A percentile compares a stretch with the other conserved stretches of the same genome.
Evolutionary conservation across 2,113 vertebrate species (phyloP).

Genomic region (Megaceryle torquata): DNA sequence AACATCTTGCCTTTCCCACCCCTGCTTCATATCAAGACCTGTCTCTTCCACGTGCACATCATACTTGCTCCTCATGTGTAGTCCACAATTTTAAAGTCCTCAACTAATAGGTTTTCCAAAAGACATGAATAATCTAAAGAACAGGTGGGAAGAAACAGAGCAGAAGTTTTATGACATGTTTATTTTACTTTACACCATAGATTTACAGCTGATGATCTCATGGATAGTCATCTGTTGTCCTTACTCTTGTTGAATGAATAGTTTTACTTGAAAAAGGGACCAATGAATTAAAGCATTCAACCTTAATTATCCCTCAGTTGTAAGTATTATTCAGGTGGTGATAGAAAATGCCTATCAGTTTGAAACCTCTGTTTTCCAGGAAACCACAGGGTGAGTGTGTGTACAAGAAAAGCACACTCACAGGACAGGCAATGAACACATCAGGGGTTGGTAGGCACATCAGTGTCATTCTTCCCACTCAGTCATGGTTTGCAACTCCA

Average conservation of each 20-base stretch:
- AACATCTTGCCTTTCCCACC: neutral
- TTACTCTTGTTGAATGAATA: neutral
- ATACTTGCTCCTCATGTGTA: neutral
- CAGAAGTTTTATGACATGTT: neutral
- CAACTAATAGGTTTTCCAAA: neutral
- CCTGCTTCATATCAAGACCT: neutral
- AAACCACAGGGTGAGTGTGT: neutral
- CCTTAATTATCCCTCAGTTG: neutral
- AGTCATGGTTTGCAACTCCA: neutral
- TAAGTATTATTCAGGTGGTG: neutral
- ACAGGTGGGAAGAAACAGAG: neutral
- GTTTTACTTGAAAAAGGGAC: neutral
- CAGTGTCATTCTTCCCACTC: neutral
- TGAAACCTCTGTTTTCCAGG: neutral
- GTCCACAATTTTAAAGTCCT: neutral
- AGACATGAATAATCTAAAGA: neutral
- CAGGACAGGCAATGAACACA: neutral
- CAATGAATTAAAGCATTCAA: neutral
- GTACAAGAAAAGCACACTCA: neutral
- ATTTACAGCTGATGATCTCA: neutral
- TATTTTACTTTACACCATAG: neutral
- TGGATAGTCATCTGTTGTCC: neutral
- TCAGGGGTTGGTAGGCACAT: neutral
- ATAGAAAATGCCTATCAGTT: neutral
- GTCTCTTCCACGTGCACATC: neutral